Base-by-base conservation (phyloP, 2,888 invertebrate species). In the Sinopyrophorus schimmeli region DNA sequence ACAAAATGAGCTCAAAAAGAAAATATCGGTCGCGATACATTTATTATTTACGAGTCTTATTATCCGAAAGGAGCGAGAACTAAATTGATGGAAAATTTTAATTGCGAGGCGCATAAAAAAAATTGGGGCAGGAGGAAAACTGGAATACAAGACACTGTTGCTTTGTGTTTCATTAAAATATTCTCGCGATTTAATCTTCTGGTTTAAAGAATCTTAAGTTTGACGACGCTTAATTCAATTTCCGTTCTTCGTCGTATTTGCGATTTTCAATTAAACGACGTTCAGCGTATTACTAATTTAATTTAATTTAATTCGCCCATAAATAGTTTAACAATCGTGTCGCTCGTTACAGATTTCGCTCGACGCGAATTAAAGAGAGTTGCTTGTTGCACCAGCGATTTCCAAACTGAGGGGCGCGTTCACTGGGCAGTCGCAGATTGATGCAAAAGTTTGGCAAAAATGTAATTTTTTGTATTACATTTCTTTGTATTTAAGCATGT, bases 51-150 rank as follows among this genome's bases (percentile, higher is more conserved):
- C 15, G 38, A 20, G 17, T 26, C 30, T 16, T 16, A 20, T 47
- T 30, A 28, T 28, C 15, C 23, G 27, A 26, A 12, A 35, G 7
- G 26, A 41, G 28, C 24, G 39, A 14, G 32, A 43, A 9, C 32
- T 16, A 28, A 39, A 44, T 31, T 27, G 42, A 44, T 39, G 38
- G 44, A 50, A 44, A 38, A 44, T 44, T 44, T 50, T 44, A 44
- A 50, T 44, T 39, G 50, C 27, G 27, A 30, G 6, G 14, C 12
- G 3, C 12, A 5, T 5, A 26, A n/a, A n/a, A 3, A 9, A 5
- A 5, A 3, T 5, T 10, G 7, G 10, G 5, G 27, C 27, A 9
- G 20, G 20, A 20, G 20, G 6, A 20, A 20, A 20, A n/a, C 20
- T 18, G 20, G 21, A 17, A 31, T 31, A 31, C 16, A 15, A 10